Base-by-base conservation (phyloP, 2,888 invertebrate genomes). In the Anaspis maculata region DNA sequence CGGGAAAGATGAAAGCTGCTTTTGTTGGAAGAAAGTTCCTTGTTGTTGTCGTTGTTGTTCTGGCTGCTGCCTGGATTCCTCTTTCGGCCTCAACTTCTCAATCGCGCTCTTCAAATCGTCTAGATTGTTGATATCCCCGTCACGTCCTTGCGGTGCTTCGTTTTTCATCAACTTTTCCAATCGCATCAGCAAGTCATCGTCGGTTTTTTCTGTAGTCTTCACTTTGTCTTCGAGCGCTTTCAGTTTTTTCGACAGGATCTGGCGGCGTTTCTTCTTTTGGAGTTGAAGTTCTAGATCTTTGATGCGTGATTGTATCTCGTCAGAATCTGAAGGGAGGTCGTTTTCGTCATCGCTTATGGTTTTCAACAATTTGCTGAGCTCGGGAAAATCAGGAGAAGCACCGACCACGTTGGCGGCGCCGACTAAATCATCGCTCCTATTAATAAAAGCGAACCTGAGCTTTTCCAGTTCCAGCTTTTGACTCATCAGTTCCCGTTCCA, bases 101-200 rank as follows among this genome's bases (percentile, higher is more conserved):
- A 62, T 61, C 2, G 54, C 58, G 3, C 40, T 33, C 40, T 61
- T 51, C 11, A 62, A 39, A 27, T 45, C 37, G 22, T 39, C 45
- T n/a, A 59, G 32, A 30, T 53, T 51, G n/a, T 34, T 40, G 12
- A 35, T 16, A 5, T 49, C 45, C 9, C 48, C 32, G 14, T 46
- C 44, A 48, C 49, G 16, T 12, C 22, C 41, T 43, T 51, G 11
- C 16, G 28, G 33, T 26, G 42, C 30, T 37, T 44, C 39, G 10
- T 22, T 25, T n/a, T n/a, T n/a, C 15, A 44, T n/a, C 4, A 28
- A 30, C 27, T 37, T 30, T n/a, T 32, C 15, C 13, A 43, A 14
- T 27, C 39, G 39, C 15, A 30, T 34, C 15, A 44, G 16, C 15
- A 39, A 26, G 10, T 38, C 38, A 14, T 34, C 31, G 15, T 45